Conservation (phyloP, 2,797 vertebrate species). For the Sylvilagus floridanus region DNA sequence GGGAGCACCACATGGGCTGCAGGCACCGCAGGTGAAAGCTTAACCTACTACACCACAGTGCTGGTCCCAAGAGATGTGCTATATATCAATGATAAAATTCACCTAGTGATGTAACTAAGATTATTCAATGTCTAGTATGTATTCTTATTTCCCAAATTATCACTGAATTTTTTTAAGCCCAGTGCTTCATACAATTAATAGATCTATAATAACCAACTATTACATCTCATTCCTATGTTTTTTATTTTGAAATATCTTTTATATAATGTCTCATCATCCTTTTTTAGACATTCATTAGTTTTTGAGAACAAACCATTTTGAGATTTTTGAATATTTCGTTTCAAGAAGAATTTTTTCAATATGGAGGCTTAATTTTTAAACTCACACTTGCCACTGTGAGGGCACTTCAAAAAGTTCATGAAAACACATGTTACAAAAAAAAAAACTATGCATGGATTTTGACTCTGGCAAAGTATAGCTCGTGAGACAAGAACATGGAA, state of each 20-base stretch:
- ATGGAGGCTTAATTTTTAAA: constrained; percentile 15
- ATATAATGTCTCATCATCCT: not conserved
- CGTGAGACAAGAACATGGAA: constrained; percentile 12
- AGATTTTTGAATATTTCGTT: constrained; percentile 58
- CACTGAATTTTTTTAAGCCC: constrained; percentile 3
- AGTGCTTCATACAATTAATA: not conserved
- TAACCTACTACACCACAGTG: too few relatives aligned
- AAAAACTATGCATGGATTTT: not conserved
- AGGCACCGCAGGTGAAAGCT: too few relatives aligned
- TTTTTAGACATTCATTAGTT: constrained; percentile 11
- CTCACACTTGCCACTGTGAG: not conserved
- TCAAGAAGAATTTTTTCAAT: not conserved
- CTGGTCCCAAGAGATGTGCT: not conserved
- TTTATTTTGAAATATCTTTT: constrained; percentile 52
- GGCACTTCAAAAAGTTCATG: too few relatives aligned
- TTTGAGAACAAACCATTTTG: not conserved
- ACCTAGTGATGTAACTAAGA: not conserved
- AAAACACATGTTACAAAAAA: too few relatives aligned
- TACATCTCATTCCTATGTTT: not conserved
- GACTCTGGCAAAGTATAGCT: constrained; percentile 17
- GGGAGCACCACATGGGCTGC: too few relatives aligned
- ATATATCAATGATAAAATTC: not conserved
- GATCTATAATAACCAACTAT: not conserved
- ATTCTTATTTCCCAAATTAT: constrained; percentile 15
- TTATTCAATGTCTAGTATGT: not conserved